These are phyloP conservation scores for western clawed frog (Xenopus tropicalis) DNA, from an alignment of 2,113 vertebrate genomes.

Conservation along the genomic window DNA sequence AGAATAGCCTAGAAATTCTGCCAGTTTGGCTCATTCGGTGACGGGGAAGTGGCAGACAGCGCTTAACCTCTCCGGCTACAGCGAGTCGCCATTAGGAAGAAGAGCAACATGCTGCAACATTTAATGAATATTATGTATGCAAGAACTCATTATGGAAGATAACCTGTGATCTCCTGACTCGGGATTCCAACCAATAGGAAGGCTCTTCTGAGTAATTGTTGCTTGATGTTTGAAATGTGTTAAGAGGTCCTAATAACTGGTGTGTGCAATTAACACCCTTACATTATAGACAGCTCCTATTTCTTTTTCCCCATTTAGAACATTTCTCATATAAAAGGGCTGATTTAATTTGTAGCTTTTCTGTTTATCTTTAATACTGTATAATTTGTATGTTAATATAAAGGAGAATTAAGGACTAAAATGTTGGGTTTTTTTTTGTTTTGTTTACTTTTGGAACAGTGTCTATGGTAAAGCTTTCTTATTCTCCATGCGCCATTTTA, in stretches of 20 bases:
- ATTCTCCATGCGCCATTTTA: too few relatives aligned
- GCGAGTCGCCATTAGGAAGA: background rate
- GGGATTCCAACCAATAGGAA: slow-evolving; percentile 13
- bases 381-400: too few relatives aligned
- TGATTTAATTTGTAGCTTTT: background rate
- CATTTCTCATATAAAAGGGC: background rate
- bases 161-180: slow-evolving; percentile 25
- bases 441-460: too few relatives aligned
- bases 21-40: background rate
- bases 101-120: slow-evolving; percentile 8
- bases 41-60: slow-evolving; percentile 4
- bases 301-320: slow-evolving; percentile 4
- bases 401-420: too few relatives aligned
- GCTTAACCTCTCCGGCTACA: slow-evolving; percentile 21
- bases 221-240: slow-evolving; percentile 13
- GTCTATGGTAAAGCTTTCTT: too few relatives aligned
- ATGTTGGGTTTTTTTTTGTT: too few relatives aligned
- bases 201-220: slow-evolving; percentile 13
- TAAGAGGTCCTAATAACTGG: slow-evolving; percentile 6
- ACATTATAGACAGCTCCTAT: background rate
- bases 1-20: background rate
- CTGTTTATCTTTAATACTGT: background rate
- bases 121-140: slow-evolving; percentile 36
- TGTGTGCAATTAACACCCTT: slow-evolving; percentile 23
- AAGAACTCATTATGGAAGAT: slow-evolving; percentile 30